Conservation (phyloP, 2,888 invertebrate genomes). For the Catonia carolina region DNA sequence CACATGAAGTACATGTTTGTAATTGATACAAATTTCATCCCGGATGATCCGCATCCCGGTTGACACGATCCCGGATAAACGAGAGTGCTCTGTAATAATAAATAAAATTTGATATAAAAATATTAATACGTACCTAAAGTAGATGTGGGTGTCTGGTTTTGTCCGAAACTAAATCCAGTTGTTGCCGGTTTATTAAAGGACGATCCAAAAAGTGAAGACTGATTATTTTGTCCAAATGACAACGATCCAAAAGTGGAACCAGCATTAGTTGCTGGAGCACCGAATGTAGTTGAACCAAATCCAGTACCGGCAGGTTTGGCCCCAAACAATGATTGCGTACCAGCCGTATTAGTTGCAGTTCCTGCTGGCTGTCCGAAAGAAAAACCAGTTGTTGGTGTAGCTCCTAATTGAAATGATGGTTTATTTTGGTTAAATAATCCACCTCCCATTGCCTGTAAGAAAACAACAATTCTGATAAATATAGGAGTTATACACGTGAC, state of each 20-base stretch:
- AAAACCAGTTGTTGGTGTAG: constrained; percentile 35
- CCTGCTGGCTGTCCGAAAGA: constrained; percentile 33
- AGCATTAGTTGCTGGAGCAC: constrained; percentile 35
- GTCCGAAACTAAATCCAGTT: constrained; percentile 39
- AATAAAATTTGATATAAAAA: too few relatives aligned
- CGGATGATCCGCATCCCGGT: too few relatives aligned
- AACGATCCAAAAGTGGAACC: constrained; percentile 37
- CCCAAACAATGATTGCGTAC: constrained; percentile 41
- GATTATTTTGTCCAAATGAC: constrained; percentile 30
- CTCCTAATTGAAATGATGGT: constrained; percentile 39
- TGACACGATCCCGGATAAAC: too few relatives aligned
- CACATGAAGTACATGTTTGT: too few relatives aligned
- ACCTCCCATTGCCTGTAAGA: constrained; percentile 39
- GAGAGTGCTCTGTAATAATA: too few relatives aligned
- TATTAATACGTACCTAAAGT: constrained; percentile 31
- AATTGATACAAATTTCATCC: too few relatives aligned
- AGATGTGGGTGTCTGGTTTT: constrained; percentile 36
- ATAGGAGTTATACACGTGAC: too few relatives aligned
- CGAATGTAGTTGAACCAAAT: constrained; percentile 46
- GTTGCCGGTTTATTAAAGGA: constrained; percentile 37
- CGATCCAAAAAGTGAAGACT: constrained; percentile 36
- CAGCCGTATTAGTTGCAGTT: constrained; percentile 43
- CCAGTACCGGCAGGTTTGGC: constrained; percentile 46
- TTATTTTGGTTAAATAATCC: constrained; percentile 45
- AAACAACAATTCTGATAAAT: constrained; percentile 7